A percentile compares a stretch with the other conserved stretches of the same genome.
phyloP scores from a whole-genome alignment of 2,888 invertebrate species.

The Sipha maydis region DNA sequence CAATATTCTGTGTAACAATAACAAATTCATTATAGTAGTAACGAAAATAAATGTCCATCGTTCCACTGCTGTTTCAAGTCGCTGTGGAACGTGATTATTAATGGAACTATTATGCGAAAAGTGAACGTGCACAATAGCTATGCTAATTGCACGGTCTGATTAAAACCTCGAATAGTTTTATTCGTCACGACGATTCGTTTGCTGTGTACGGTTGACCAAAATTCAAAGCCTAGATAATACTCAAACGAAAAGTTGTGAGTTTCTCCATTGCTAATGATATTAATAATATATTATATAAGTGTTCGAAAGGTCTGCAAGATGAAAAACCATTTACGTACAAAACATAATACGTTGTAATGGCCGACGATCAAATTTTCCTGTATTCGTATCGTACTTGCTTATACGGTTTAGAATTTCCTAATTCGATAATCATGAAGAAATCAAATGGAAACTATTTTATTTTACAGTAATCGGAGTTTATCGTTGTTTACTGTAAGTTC shows the following conservation, averaged over 20 bases:
- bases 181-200: not conserved
- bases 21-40: constrained; percentile 22
- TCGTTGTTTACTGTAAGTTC: too few relatives aligned
- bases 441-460: too few relatives aligned
- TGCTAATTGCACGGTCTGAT: constrained; percentile 3
- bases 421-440: too few relatives aligned
- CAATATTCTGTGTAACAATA: constrained; percentile 28
- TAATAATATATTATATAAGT: too few relatives aligned
- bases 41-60: constrained; percentile 16
- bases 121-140: not conserved
- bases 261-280: too few relatives aligned
- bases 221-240: not conserved
- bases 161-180: not conserved
- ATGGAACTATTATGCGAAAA: not conserved
- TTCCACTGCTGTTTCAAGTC: constrained; percentile 5
- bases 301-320: too few relatives aligned
- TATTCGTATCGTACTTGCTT: too few relatives aligned
- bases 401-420: too few relatives aligned
- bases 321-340: too few relatives aligned
- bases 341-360: too few relatives aligned
- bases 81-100: not conserved
- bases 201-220: not conserved
- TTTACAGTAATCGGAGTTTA: too few relatives aligned
- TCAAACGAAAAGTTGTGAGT: not conserved
- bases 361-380: too few relatives aligned